Base-by-base conservation (phyloP, 2,797 vertebrate genomes). In the Alcedo atthis region DNA sequence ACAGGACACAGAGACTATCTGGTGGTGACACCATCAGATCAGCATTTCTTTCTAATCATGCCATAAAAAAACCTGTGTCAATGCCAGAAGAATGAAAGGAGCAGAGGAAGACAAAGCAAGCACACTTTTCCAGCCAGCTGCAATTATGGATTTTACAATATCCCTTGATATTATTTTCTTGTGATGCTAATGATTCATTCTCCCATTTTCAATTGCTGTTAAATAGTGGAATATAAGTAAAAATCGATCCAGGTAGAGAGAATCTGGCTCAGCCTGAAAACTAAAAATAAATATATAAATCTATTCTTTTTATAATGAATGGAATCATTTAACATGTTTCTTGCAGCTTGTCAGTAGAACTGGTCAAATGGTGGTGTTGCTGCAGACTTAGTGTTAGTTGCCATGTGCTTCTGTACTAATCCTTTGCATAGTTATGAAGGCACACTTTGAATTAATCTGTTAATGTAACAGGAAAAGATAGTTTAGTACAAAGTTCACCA, bases 101-200 rank as follows among this genome's bases (percentile, higher is more conserved):
- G 24, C 12, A 43, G 66, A 80, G n/a, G 21, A 82, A 78, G 32
- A 76, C 70, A 83, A 93, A 77, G 10, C 30, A 75, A 46, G 24
- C 35, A 68, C 6, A 18, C 15, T 71, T 84, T 24, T 75, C 46
- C 26, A 68, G 43, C 87, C 58, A 93, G 37, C 1, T 30, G 63
- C 33, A 78, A 89, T 87, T 82, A 90, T 53, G n/a, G 81, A 68
- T 89, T 95, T 94, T 71, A 20, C 24, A 62, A n/a, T 81, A 75
- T 75, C 46, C 24, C 24, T 82, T 85, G 42, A 25, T 88, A 4
- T 49, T 90, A 88, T 84, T 92, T 82, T 71, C 45, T 77, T 89
- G 43, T 81, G 43, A 51, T 66, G 13, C 30, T 90, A 87, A 90
- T 61, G 76, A 58, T 73, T 85, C 8, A 14, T 75, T 83, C 79